A percentile compares a stretch with the other conserved stretches of the same genome.
These are phyloP conservation scores for Hedya salicella DNA, from an alignment of 2,888 invertebrate species.

Conservation along the genomic window DNA sequence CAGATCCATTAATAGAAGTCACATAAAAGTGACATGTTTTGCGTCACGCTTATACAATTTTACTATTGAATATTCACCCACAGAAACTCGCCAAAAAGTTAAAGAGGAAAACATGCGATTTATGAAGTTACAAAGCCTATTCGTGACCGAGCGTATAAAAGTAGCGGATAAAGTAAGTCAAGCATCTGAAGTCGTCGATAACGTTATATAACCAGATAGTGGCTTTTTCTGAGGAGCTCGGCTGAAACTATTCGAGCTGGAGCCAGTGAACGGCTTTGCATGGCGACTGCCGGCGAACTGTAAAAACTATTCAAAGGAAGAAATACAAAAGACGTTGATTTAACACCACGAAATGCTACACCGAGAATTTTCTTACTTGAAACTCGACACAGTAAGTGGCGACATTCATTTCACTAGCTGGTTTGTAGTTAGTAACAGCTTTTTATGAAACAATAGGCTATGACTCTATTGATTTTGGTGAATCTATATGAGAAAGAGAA, in stretches of 20 bases:
- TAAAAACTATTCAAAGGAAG: constrained; percentile 24
- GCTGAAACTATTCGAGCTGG: constrained; percentile 23
- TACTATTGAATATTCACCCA: constrained; percentile 2
- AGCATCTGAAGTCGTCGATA: constrained; percentile 20
- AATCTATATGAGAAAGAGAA: too few species aligned
- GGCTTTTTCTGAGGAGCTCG: constrained; percentile 5
- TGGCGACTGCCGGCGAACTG: constrained; percentile 20
- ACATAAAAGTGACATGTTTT: constrained; percentile 9
- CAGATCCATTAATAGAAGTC: neutral
- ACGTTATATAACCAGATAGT: constrained; percentile 35
- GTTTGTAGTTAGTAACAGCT: neutral
- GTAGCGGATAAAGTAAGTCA: constrained; percentile 21
- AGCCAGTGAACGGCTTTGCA: constrained; percentile 33
- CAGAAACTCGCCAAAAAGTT: constrained; percentile 5
- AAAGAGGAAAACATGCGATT: constrained; percentile 20
- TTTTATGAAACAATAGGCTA: neutral
- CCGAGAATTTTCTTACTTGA: neutral
- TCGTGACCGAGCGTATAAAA: constrained; percentile 11
- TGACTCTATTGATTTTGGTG: too few species aligned
- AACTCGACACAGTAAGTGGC: neutral
- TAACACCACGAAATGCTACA: constrained; percentile 22
- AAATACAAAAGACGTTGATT: constrained; percentile 35
- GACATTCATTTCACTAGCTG: neutral
- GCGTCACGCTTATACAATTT: neutral
- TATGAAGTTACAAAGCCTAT: constrained; percentile 26